These are phyloP conservation scores for Oryzias celebensis DNA, from an alignment of 2,113 vertebrate genomes.

Conservation along the genomic window DNA sequence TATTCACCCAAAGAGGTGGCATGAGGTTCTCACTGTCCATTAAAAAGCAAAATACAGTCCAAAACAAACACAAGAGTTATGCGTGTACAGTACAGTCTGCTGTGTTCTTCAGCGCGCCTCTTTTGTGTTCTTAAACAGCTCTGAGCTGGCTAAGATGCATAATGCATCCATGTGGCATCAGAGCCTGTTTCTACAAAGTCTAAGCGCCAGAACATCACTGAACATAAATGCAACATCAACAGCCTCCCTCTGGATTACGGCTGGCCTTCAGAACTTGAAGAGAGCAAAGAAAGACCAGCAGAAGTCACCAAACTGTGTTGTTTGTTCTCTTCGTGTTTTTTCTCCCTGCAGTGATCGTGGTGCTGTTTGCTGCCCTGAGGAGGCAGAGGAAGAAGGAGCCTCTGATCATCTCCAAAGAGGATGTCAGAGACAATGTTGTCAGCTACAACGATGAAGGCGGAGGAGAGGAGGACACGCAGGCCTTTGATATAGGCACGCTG, in stretches of 20 bases:
- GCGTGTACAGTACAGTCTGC: not conserved
- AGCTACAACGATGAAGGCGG: slow-evolving; percentile 97
- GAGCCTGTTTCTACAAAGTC: slow-evolving; percentile 49
- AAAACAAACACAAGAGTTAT: not conserved
- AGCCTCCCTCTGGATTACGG: slow-evolving; percentile 29
- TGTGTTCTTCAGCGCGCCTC: slow-evolving; percentile 15
- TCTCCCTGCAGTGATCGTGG: slow-evolving; percentile 84
- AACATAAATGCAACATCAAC: slow-evolving; percentile 35
- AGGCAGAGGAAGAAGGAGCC: slow-evolving; percentile 94
- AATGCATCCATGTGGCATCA: slow-evolving; percentile 41
- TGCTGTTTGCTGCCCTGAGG: slow-evolving; percentile 89
- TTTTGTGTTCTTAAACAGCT: slow-evolving; percentile 36
- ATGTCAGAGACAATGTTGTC: slow-evolving; percentile 95
- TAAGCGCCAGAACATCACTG: slow-evolving; percentile 59
- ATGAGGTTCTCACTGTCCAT: no score
- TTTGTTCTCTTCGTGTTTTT: slow-evolving; percentile 29
- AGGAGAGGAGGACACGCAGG: slow-evolving; percentile 96
- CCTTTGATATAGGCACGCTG: slow-evolving; percentile 94
- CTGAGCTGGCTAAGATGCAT: slow-evolving; percentile 41
- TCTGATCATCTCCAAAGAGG: slow-evolving; percentile 97
- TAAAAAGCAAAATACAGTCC: no score
- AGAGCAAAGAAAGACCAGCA: slow-evolving; percentile 36
- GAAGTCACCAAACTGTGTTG: slow-evolving; percentile 36
- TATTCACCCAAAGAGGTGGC: no score
- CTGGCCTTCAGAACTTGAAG: slow-evolving; percentile 34